Base-by-base conservation (phyloP, 2,113 vertebrate species). In the Cephalopholis sonnerati region DNA sequence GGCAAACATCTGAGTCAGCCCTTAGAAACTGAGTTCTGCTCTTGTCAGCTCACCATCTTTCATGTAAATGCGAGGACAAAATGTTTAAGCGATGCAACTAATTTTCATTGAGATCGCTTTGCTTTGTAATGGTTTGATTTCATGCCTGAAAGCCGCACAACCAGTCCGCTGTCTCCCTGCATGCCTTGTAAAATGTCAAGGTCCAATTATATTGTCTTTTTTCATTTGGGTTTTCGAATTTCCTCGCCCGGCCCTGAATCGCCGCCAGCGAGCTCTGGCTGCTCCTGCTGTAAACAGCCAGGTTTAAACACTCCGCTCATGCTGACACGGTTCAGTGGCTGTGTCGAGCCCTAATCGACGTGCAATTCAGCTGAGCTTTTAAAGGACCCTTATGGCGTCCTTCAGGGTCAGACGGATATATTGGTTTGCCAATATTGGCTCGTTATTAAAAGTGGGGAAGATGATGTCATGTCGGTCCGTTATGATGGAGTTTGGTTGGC, bases 181-280 rank as follows among this genome's bases (percentile, higher is more conserved):
- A 12, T 50, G 50, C 36, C 68, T 84, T 77, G 83, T 81, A 78
- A 81, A 79, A 87, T 65, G 66, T 84, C 71, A 54, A 51, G 71
- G 51, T 59, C 53, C 70, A 77, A 76, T 81, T 89, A 67, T 76
- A 79, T 75, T 81, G 63, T 84, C 65, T 57, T 63, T 77, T 82
- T 78, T 61, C 72, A 84, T 85, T 79, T 81, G 48, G 65, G 27
- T 55, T 83, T 61, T 83, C 41, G 64, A 81, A 61, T 73, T 61
- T 65, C 51, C 50, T 78, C 50, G 48, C 41, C 50, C 3, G 7
- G 63, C 29, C 15, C 39, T 74, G 69, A 85, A 61, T 61, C 0
- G 6, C 46, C 5, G 55, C 61, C 57, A 72, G 85, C 36, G 20
- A 74, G 44, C 32, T 7, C 48, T 1, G 48, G 32, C 78, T 78